A percentile compares a stretch with the other conserved stretches of the same genome.
Evolutionary conservation across 2,888 invertebrate genomes (phyloP).

Genomic region (Chloromyia formosa): DNA sequence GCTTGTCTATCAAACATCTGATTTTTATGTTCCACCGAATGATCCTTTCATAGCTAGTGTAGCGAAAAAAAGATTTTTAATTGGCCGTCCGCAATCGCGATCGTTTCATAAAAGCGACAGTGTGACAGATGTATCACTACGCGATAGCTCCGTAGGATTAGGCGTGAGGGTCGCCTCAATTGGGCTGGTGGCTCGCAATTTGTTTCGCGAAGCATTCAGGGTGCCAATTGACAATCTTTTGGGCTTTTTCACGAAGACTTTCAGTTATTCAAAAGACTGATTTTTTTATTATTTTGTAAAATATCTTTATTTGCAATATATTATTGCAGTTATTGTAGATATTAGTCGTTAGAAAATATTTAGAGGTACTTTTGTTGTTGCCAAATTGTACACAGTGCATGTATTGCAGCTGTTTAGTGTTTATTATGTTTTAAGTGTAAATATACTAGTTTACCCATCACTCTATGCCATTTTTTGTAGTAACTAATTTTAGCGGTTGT

Average conservation of each 20-base stretch:
- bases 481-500: too few species aligned
- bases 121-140: conserved; percentile 23
- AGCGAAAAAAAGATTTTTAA: conserved; percentile 30
- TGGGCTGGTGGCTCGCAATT: conserved; percentile 59
- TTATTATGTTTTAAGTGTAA: too few species aligned
- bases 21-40: conserved; percentile 60
- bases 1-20: conserved; percentile 57
- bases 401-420: conserved; percentile 4
- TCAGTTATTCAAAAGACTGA: neutral
- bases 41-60: conserved; percentile 38
- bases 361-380: neutral
- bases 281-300: neutral
- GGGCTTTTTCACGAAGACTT: conserved; percentile 53
- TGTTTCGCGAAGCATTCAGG: conserved; percentile 59
- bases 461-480: too few species aligned
- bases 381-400: neutral
- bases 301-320: conserved; percentile 48
- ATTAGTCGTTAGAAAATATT: neutral
- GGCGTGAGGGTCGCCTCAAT: conserved; percentile 61
- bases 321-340: conserved; percentile 46
- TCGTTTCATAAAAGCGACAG: conserved; percentile 11
- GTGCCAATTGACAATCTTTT: conserved; percentile 55
- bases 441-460: too few species aligned
- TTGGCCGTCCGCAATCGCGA: neutral
- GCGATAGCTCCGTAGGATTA: conserved; percentile 55